Percentiles rank a stretch among this genome's conserved stretches.
Conservation (phyloP, 2,888 invertebrate genomes). For the Lasius fuliginosus region DNA sequence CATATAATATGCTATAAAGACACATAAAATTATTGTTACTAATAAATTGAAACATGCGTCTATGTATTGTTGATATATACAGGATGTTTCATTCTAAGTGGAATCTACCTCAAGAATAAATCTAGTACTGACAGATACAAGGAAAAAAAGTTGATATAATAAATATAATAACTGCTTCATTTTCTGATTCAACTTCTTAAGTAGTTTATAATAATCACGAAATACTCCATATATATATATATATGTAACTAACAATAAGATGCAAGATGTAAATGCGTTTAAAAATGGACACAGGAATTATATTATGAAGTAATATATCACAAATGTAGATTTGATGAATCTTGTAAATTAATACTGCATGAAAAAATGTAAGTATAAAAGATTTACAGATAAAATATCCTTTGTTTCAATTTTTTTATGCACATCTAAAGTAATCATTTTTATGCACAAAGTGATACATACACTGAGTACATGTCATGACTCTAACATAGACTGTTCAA, state of each 20-base stretch:
- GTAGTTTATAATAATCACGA: constrained; percentile 8
- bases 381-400: constrained; percentile 7
- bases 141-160: not conserved
- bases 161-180: not conserved
- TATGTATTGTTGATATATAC: not conserved
- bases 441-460: not conserved
- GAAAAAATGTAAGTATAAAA: not conserved
- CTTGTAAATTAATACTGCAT: not conserved
- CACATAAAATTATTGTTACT: constrained; percentile 22
- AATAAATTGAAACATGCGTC: not conserved
- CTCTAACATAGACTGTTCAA: constrained; percentile 14
- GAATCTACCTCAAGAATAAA: not conserved
- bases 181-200: not conserved
- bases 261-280: constrained; percentile 5
- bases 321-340: not conserved
- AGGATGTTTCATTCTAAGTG: constrained; percentile 2
- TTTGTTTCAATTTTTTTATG: not conserved
- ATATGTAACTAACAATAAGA: not conserved
- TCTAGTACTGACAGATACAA: not conserved
- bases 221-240: constrained; percentile 18
- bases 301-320: not conserved
- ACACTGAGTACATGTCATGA: constrained; percentile 9
- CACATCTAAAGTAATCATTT: not conserved
- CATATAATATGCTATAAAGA: constrained; percentile 53
- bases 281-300: constrained; percentile 11